phyloP scores from a whole-genome alignment of 2,113 vertebrate species.

The Sinosuthora webbiana region DNA sequence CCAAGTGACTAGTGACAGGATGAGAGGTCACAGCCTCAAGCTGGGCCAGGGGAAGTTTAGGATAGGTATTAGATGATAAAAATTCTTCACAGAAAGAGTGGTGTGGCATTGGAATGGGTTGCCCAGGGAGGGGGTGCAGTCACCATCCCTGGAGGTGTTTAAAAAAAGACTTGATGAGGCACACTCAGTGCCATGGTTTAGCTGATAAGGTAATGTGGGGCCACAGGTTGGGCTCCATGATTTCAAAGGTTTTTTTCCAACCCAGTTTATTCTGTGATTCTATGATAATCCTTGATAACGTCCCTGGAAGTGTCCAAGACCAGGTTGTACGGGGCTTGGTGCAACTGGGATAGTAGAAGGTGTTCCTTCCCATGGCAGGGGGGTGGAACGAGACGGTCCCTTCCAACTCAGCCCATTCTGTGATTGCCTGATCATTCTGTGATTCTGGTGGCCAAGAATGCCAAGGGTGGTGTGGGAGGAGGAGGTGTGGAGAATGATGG shows the following conservation, averaged over 20 bases:
- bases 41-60: background rate
- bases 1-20: background rate
- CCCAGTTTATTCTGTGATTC: background rate
- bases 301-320: background rate
- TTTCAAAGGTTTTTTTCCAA: background rate
- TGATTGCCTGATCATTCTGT: background rate
- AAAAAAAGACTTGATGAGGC: background rate
- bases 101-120: background rate
- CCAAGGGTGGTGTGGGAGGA: background rate
- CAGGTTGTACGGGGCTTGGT: background rate
- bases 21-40: background rate
- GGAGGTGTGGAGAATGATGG: background rate
- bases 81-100: background rate
- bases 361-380: background rate
- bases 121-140: background rate
- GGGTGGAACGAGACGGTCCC: background rate
- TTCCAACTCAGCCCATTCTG: background rate
- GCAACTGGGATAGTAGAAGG: background rate
- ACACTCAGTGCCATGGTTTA: background rate
- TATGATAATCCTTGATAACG: background rate
- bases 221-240: background rate
- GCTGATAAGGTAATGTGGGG: background rate
- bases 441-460: background rate
- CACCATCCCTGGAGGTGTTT: background rate
- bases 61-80: background rate